Conservation (phyloP, 2,888 invertebrate genomes). For the Rhimphoctona megacephalus region DNA sequence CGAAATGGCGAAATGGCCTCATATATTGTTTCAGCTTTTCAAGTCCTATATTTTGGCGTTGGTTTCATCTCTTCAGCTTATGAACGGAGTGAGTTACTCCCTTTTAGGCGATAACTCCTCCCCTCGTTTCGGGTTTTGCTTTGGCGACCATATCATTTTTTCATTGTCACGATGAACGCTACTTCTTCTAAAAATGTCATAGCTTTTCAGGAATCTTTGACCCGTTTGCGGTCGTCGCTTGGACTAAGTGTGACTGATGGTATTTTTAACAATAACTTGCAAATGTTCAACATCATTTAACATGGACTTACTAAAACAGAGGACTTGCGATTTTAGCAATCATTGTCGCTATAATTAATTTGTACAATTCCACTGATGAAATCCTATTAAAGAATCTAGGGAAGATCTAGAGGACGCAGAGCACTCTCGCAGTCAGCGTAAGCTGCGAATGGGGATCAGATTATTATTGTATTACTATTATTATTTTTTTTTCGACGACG, state of each 20-base stretch:
- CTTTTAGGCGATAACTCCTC: no score
- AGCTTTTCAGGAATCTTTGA: no score
- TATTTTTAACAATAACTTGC: neutral
- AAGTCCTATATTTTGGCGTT: no score
- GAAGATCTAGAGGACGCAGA: conserved; percentile 15
- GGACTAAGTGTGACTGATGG: neutral
- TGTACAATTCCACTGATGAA: neutral
- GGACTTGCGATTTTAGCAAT: neutral
- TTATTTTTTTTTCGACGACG: conserved; percentile 60
- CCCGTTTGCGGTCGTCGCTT: no score
- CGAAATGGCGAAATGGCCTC: no score
- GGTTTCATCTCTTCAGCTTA: no score
- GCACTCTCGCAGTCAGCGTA: conserved; percentile 62
- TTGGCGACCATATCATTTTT: no score
- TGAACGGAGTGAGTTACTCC: no score
- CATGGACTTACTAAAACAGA: neutral
- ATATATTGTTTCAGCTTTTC: no score
- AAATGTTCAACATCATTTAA: neutral
- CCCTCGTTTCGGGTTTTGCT: no score
- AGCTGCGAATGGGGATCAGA: conserved; percentile 53
- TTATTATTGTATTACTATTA: conserved; percentile 54
- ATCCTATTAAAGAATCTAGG: conserved; percentile 30
- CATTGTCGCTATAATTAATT: neutral
- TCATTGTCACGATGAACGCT: no score
- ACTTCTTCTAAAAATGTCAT: no score